Conservation (phyloP, 2,888 invertebrate species). For the Scaptomyza flava region DNA sequence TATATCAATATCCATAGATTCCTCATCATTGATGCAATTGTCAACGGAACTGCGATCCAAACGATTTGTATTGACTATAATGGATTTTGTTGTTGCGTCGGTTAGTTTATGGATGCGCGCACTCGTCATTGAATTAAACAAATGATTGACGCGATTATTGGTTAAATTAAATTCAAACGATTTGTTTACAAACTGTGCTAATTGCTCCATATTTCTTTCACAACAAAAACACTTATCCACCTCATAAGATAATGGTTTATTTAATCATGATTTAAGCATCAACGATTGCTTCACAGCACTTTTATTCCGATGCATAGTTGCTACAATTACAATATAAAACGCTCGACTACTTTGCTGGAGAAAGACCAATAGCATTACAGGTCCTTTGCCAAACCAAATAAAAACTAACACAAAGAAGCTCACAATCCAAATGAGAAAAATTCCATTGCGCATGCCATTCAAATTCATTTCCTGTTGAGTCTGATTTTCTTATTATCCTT, state of each 20-base stretch:
- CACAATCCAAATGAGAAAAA: conserved; percentile 14
- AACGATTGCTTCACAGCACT: conserved; percentile 31
- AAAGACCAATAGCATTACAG: conserved; percentile 64
- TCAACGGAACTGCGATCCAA: conserved; percentile 55
- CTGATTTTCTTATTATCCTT: conserved; percentile 14
- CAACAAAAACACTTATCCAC: conserved; percentile 13
- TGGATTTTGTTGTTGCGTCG: conserved; percentile 57
- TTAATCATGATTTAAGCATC: conserved; percentile 1
- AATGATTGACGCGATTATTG: conserved; percentile 82
- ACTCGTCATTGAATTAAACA: conserved; percentile 80
- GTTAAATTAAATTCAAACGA: conserved; percentile 89
- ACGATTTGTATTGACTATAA: conserved; percentile 48
- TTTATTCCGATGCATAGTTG: conserved; percentile 66
- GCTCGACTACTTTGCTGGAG: conserved; percentile 60
- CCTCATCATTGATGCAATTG: conserved; percentile 81
- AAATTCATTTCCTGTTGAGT: conserved; percentile 10
- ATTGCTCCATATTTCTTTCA: conserved; percentile 90
- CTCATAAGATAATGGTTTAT: conserved; percentile 23
- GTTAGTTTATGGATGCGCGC: conserved; percentile 67
- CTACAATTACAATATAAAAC: conserved; percentile 56
- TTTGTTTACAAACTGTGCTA: conserved; percentile 95
- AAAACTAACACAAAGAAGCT: conserved; percentile 26
- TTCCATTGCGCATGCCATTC: conserved; percentile 48
- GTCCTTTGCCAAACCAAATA: conserved; percentile 54
- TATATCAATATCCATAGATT: conserved; percentile 84